Evolutionary conservation across 2,113 vertebrate species (phyloP).

Genomic region (Passerina amoena): DNA sequence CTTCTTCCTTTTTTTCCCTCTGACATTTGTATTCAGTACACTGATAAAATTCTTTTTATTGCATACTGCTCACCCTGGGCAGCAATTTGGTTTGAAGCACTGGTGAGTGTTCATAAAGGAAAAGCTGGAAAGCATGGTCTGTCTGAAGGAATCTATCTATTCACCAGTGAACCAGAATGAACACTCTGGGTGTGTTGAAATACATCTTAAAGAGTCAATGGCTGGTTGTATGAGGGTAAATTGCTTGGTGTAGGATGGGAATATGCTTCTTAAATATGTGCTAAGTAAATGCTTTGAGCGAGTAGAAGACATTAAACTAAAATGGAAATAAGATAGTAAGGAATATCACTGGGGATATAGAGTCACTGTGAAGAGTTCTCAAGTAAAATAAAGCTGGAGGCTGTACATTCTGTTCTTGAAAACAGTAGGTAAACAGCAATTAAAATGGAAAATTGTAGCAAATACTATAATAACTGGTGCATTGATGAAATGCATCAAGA

Average conservation of each 20-base stretch:
- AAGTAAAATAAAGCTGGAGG: background rate
- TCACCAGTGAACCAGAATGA: constrained; percentile 24
- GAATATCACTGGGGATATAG: background rate
- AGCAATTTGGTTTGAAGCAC: background rate
- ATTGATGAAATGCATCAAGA: background rate
- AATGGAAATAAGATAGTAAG: background rate
- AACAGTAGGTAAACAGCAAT: background rate
- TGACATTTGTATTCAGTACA: background rate
- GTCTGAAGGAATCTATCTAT: background rate
- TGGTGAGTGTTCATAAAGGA: background rate
- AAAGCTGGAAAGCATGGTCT: constrained; percentile 9
- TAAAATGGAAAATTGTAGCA: background rate
- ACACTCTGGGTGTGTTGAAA: background rate
- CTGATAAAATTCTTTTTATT: background rate
- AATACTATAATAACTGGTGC: background rate
- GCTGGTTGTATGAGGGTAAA: constrained; percentile 1
- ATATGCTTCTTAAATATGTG: background rate
- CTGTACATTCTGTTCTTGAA: background rate
- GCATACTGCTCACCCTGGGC: background rate
- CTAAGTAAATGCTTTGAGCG: background rate
- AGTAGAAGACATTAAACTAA: constrained; percentile 7
- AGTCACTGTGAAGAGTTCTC: background rate
- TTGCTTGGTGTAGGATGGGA: constrained; percentile 19
- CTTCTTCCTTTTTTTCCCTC: background rate
- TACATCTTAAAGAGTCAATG: background rate